Percentiles rank a stretch among this genome's conserved stretches.
These are phyloP conservation scores for Pseudomyrmex sp. DNA, from an alignment of 1,140 invertebrate species.

Conservation along the genomic window DNA sequence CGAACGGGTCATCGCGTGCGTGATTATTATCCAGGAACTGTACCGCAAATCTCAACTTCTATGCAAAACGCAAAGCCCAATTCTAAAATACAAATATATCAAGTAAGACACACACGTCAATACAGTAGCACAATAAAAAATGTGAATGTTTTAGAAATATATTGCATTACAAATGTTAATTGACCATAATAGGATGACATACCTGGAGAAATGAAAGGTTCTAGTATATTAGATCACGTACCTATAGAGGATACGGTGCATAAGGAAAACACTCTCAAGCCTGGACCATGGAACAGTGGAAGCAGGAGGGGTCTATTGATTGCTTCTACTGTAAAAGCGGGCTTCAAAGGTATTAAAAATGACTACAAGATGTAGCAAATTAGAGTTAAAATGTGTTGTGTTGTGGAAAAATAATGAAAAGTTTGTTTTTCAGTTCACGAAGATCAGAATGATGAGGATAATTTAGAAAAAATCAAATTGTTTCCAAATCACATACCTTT, in stretches of 20 bases:
- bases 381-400: not conserved
- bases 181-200: conserved; percentile 75
- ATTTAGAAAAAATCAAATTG: conserved; percentile 76
- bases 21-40: conserved; percentile 79
- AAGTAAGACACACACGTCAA: conserved; percentile 69
- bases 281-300: conserved; percentile 88
- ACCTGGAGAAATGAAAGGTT: conserved; percentile 74
- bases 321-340: conserved; percentile 73
- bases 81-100: conserved; percentile 80
- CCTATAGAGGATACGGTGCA: conserved; percentile 86
- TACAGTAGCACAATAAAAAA: not conserved
- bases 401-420: not conserved
- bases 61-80: conserved; percentile 75
- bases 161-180: not conserved
- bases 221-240: conserved; percentile 86
- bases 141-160: conserved; percentile 19
- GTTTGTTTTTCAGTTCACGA: conserved; percentile 85
- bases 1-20: conserved; percentile 84
- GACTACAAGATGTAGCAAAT: not conserved
- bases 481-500: conserved; percentile 80
- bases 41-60: conserved; percentile 75
- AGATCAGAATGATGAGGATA: conserved; percentile 83
- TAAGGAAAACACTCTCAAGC: conserved; percentile 88
- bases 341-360: conserved; percentile 81
- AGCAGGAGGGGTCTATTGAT: conserved; percentile 80